These are phyloP conservation scores for Pipa parva DNA, from an alignment of 2,113 vertebrate species.

Conservation along the genomic window DNA sequence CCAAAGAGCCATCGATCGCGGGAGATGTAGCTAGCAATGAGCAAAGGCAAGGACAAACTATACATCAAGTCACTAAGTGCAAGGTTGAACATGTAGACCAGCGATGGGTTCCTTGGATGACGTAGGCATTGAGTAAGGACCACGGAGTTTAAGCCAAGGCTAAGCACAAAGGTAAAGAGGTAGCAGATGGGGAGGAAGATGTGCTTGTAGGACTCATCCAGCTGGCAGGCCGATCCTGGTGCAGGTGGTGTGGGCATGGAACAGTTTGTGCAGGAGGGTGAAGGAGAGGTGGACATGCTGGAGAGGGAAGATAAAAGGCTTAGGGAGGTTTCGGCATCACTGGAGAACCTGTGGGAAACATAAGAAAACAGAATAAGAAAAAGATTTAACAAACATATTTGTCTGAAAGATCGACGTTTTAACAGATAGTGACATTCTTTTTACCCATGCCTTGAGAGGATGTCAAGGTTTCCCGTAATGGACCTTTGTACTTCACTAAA, in stretches of 20 bases:
- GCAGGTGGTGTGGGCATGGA: not conserved
- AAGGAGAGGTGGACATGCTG: conserved; percentile 3
- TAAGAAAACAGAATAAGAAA: no score
- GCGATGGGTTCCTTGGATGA: conserved; percentile 72
- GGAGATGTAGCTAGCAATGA: conserved; percentile 74
- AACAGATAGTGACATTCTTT: no score
- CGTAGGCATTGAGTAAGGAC: conserved; percentile 67
- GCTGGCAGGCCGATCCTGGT: conserved; percentile 56
- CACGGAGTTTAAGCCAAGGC: conserved; percentile 69
- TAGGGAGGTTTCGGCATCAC: conserved; percentile 19
- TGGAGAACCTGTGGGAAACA: not conserved
- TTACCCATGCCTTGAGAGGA: no score
- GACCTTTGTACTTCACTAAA: no score
- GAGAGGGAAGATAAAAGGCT: not conserved
- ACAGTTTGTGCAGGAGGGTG: not conserved
- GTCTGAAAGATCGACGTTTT: no score
- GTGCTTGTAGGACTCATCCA: conserved; percentile 75
- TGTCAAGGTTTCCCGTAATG: no score
- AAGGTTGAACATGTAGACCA: conserved; percentile 84
- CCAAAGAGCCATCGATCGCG: conserved; percentile 78
- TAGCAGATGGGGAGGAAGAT: conserved; percentile 75
- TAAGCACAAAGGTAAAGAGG: conserved; percentile 72
- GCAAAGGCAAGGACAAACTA: conserved; percentile 74
- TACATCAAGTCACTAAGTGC: conserved; percentile 79
- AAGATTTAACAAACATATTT: no score